Evolutionary conservation across 2,888 invertebrate species (phyloP), one percentile per base, ranked within the genome.

Genomic region (Orchesella flavescens): DNA sequence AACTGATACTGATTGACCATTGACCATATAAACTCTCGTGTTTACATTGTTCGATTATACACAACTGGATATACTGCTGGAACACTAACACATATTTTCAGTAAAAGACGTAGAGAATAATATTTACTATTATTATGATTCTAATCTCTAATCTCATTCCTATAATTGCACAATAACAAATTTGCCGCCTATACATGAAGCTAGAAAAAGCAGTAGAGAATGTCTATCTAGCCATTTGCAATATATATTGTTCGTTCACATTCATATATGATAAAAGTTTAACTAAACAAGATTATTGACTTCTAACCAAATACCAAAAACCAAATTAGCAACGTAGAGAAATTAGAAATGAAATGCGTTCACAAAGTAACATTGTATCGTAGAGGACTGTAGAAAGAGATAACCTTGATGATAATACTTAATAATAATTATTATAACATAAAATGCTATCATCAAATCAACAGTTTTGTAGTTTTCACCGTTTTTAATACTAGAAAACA

Each of bases 1-100:
- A 34, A 59, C 17, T 59, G 23, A 71, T 69, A 71, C 69, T 69
- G 61, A 78, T 61, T 71, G 79, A 79, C 79, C 79, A 79, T 53
- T 79, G 71, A 75, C 75, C 75, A 75, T 75, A 74, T 46, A 49
- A 23, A 12, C 34, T 34, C 34, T 34, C 34, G 34, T 34, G 34
- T 34, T 34, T 34, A 34, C 34, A n/a, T 34, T 34, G 34, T 34
- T 34, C 34, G 34, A 34, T 34, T 34, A 4, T 34, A 17, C 7
- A 55, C 10, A 59, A 59, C 59, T 59, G 10, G 17, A 49, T 7
- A 44, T 9, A 49, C 49, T 59, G 12, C 59, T 19, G 19, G 59
- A 72, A 24, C 65, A 75, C 59, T 46, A 44, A 15, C 49, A 75
- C 66, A 76, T 66, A 66, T 76, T 76, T 57, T 72, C 24, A 59